phyloP scores from a whole-genome alignment of 2,797 vertebrate genomes.

The Peromyscus nudipes region DNA sequence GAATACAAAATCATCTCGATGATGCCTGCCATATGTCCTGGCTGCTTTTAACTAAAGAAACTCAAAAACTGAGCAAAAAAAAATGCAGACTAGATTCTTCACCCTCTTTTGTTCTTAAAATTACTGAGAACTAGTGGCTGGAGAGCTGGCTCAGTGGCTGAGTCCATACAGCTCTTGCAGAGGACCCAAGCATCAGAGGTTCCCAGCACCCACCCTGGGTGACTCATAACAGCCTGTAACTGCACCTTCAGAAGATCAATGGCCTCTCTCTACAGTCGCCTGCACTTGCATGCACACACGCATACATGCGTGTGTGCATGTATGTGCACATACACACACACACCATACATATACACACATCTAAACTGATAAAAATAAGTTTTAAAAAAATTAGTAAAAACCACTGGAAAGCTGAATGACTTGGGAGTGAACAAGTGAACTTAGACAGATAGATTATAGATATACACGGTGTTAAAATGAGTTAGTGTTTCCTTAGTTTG shows the following conservation, averaged over 20 bases:
- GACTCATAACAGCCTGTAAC: neutral
- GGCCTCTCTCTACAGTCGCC: no score
- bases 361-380: neutral
- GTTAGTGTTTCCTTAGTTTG: conserved; percentile 49
- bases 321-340: neutral
- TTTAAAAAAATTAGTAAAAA: neutral
- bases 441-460: neutral
- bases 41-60: neutral
- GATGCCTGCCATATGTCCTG: neutral
- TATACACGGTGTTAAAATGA: conserved; percentile 29
- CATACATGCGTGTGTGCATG: neutral
- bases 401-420: neutral
- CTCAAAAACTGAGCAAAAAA: neutral
- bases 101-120: conserved; percentile 55
- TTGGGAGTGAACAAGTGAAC: neutral
- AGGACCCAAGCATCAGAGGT: neutral
- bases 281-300: neutral
- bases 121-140: conserved; percentile 17
- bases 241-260: neutral
- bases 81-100: conserved; percentile 25
- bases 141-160: neutral
- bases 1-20: neutral
- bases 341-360: neutral
- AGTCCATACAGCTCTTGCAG: neutral
- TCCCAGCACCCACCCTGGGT: neutral